Percentiles rank a stretch among this genome's conserved stretches.
Evolutionary conservation across 2,797 vertebrate species (phyloP).

Genomic region (Pseudomugil gertrudae): DNA sequence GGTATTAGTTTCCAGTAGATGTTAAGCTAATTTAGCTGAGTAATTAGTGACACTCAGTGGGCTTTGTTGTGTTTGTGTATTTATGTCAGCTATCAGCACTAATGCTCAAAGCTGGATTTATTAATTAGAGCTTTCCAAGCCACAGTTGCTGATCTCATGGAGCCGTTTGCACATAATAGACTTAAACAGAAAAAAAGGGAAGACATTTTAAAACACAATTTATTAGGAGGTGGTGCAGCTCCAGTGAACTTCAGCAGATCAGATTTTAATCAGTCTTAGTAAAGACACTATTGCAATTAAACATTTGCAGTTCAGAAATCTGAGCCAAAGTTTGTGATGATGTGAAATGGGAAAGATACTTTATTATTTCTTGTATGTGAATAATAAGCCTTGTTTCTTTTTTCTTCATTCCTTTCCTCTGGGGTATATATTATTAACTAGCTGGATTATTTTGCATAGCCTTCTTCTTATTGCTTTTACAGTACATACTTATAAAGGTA

Average conservation of each 20-base stretch:
- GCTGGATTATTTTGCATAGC: slow-evolving; percentile 27
- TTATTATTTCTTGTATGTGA: slow-evolving; percentile 2
- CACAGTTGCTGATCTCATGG: slow-evolving; percentile 11
- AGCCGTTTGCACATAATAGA: slow-evolving; percentile 15
- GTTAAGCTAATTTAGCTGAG: slow-evolving; percentile 32
- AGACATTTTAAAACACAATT: slow-evolving; percentile 5
- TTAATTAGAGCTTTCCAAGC: slow-evolving; percentile 19
- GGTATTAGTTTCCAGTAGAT: slow-evolving; percentile 19
- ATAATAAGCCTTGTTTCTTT: slow-evolving; percentile 25
- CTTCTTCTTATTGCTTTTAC: slow-evolving; percentile 15
- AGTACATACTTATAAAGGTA: slow-evolving; percentile 32
- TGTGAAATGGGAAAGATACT: not conserved
- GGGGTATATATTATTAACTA: slow-evolving; percentile 19
- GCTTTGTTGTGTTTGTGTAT: slow-evolving; percentile 24
- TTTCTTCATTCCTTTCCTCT: slow-evolving; percentile 14
- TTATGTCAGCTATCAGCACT: slow-evolving; percentile 26
- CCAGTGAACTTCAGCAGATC: slow-evolving; percentile 8
- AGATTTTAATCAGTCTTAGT: slow-evolving; percentile 11
- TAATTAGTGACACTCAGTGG: slow-evolving; percentile 32
- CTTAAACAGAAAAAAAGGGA: slow-evolving; percentile 21
- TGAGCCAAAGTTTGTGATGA: slow-evolving; percentile 8
- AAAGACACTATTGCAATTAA: not conserved
- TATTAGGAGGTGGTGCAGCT: slow-evolving; percentile 4
- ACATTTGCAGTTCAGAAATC: slow-evolving; percentile 4
- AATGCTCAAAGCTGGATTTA: slow-evolving; percentile 31